Evolutionary conservation across 1,140 invertebrate species (phyloP), one percentile per base, ranked within the genome.

Genomic region (Sinonovacula constricta): DNA sequence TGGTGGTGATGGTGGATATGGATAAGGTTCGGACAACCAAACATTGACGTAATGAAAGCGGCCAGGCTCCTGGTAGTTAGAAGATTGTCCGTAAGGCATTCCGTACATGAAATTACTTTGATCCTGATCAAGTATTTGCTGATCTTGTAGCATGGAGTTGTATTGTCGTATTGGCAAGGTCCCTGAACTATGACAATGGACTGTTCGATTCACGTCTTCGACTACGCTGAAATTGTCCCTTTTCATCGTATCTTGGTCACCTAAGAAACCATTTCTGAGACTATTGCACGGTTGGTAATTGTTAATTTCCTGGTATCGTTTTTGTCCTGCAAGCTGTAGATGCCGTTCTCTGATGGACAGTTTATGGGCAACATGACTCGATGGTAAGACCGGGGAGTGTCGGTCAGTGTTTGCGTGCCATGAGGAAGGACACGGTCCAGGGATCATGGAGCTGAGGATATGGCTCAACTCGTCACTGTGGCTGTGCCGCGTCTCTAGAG

Each of bases 311-410:
- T 87, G 84, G 4, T 83, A 68, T 45, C 82, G 62, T 54, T 81
- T 83, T 63, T 85, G 85, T 34, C 86, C 86, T 59, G 83, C 81
- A 59, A 85, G 82, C 51, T 85, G 84, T 4, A 81, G 67, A 45
- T 87, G 86, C 67, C 84, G 86, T 78, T 87, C 86, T 12, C 83
- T 68, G 33, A 84, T 79, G 24, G 79, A 79, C 15, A 83, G 81
- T 80, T 87, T 87, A 62, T 87, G 86, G 12, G 84, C 83, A 3
- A 85, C 81, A 60, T 87, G 86, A 31, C 76, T 86, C 3, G 85
- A 86, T 10, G 87, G 87, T n/a, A 88, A 59, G 0, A 88, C 85
- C 14, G 87, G 87, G 0, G 87, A 88, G 67, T 88, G 87, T 14
- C 87, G 54, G 49, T 88, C 87, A 0, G 56, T 39, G 45, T 81